Conservation (phyloP, 2,797 vertebrate species). For the Pangasius larnaudii region DNA sequence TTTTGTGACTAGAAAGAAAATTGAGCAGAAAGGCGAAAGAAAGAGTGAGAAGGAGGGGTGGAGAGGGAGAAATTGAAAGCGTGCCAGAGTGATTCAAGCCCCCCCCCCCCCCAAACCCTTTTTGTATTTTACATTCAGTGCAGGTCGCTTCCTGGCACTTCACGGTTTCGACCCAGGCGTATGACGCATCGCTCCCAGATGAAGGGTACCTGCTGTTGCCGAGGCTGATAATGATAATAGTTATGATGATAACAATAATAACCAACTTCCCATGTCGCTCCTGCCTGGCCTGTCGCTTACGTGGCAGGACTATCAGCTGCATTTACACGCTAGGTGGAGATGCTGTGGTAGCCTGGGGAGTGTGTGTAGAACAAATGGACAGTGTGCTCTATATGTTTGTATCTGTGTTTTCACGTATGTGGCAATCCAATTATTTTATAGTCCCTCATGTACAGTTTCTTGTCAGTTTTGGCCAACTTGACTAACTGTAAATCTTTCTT, state of each 20-base stretch:
- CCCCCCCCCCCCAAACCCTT: constrained; percentile 52
- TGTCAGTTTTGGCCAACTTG: constrained; percentile 39
- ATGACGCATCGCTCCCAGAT: constrained; percentile 70
- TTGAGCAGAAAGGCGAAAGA: constrained; percentile 52
- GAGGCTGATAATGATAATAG: constrained; percentile 78
- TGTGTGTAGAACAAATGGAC: neutral
- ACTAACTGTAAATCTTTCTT: constrained; percentile 47
- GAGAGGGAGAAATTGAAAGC: constrained; percentile 68
- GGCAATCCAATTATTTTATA: constrained; percentile 48
- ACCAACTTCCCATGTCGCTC: constrained; percentile 71
- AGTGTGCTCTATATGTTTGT: neutral
- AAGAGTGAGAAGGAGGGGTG: constrained; percentile 57
- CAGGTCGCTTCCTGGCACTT: constrained; percentile 65
- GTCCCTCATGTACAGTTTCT: constrained; percentile 36
- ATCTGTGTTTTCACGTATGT: constrained; percentile 30
- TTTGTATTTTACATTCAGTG: constrained; percentile 69
- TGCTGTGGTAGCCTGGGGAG: constrained; percentile 45
- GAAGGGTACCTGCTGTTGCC: constrained; percentile 69
- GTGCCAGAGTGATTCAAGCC: constrained; percentile 70
- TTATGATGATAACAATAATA: constrained; percentile 75
- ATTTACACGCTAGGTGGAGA: constrained; percentile 65
- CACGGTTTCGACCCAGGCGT: constrained; percentile 65
- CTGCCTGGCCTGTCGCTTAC: constrained; percentile 62
- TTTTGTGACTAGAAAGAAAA: constrained; percentile 47
- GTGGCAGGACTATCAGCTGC: constrained; percentile 71